Evolutionary conservation across 2,797 vertebrate genomes (phyloP).

Genomic region (Champsocephalus gunnari): DNA sequence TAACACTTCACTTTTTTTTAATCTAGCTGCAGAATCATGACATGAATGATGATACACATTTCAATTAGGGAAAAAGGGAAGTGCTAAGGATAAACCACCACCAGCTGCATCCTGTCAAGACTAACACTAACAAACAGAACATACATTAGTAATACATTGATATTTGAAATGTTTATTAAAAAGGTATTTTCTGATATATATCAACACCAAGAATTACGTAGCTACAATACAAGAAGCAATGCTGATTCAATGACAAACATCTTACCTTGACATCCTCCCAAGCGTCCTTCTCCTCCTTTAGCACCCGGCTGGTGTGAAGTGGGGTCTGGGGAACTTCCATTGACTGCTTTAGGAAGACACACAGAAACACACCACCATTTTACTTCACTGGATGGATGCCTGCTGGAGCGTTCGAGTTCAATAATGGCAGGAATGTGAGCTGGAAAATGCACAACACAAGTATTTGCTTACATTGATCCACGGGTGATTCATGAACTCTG

Average conservation of each 20-base stretch:
- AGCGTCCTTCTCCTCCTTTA: conserved; percentile 95
- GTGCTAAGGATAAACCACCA: not conserved
- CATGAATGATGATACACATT: not conserved
- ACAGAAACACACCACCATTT: conserved; percentile 2
- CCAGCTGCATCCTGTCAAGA: not conserved
- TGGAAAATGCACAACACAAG: not conserved
- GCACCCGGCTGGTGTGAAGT: conserved; percentile 96
- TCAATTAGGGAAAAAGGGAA: not conserved
- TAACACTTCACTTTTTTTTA: not conserved
- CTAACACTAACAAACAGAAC: not conserved
- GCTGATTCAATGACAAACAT: not conserved
- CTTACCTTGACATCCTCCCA: conserved; percentile 99
- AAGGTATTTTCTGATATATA: not conserved
- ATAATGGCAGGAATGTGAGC: not conserved
- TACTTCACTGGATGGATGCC: not conserved
- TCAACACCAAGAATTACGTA: too few relatives aligned
- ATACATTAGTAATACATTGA: not conserved
- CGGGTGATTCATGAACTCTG: conserved; percentile 98
- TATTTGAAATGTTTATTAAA: not conserved
- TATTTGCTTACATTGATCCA: conserved; percentile 93
- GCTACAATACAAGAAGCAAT: not conserved
- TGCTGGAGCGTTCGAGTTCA: not conserved
- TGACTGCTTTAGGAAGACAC: conserved; percentile 86
- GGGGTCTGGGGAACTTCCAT: conserved; percentile 97
- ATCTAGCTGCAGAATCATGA: not conserved